These are phyloP conservation scores for Ricordea florida DNA, from an alignment of 92 coral and sea anemone species.

Conservation along the genomic window DNA sequence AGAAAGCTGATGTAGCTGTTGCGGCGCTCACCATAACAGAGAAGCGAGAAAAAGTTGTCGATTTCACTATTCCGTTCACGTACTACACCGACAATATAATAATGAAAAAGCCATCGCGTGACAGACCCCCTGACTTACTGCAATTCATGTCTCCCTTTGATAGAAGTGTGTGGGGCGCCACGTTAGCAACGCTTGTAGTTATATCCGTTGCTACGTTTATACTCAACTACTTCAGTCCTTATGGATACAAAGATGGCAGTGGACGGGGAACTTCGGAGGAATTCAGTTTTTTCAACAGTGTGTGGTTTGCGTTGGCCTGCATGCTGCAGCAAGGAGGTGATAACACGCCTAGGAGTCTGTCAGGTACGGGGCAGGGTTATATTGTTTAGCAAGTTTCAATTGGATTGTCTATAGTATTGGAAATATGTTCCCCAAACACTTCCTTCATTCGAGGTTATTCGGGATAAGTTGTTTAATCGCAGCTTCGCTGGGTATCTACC, in stretches of 20 bases:
- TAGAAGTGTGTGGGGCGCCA: constrained; percentile 55
- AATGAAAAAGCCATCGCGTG: constrained; percentile 26
- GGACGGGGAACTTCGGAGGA: constrained; percentile 50
- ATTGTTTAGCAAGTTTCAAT: neutral
- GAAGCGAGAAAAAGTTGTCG: constrained; percentile 52
- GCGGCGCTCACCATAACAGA: constrained; percentile 68
- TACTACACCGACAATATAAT: constrained; percentile 54
- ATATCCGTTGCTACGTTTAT: constrained; percentile 27
- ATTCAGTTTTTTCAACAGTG: constrained; percentile 39
- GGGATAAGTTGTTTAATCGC: too few relatives aligned
- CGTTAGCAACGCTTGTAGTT: constrained; percentile 18
- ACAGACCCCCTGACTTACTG: constrained; percentile 10
- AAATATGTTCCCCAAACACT: too few relatives aligned
- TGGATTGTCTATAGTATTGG: neutral
- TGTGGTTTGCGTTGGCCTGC: constrained; percentile 70
- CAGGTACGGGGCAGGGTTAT: constrained; percentile 42
- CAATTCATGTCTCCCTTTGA: constrained; percentile 71
- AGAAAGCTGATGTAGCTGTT: constrained; percentile 78
- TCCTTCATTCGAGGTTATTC: too few relatives aligned
- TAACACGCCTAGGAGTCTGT: constrained; percentile 49
- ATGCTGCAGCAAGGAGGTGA: constrained; percentile 82
- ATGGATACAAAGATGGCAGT: constrained; percentile 52
- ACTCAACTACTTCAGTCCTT: constrained; percentile 71
- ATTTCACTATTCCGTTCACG: constrained; percentile 65
- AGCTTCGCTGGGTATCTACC: too few relatives aligned